Base-by-base conservation (phyloP, 1,140 invertebrate genomes). In the Polypedilum vanderplanki region DNA sequence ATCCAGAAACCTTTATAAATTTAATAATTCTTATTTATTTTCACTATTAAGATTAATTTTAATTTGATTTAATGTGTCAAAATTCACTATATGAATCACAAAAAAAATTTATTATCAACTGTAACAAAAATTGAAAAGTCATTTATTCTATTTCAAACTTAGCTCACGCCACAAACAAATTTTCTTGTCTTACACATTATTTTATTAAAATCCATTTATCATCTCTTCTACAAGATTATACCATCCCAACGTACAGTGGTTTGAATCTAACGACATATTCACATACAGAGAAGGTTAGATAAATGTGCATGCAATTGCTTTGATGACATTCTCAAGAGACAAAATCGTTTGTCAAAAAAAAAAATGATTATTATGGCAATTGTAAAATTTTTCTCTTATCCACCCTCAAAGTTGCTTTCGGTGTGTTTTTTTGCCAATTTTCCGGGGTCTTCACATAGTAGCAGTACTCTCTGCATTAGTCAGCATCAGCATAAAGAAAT, bases 191-290 rank as follows among this genome's bases (percentile, higher is more conserved):
- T 70, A 18, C 46, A 57, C 12, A n/a, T 12, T 12, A 57, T 57
- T 57, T 70, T 70, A 70, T 70, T 70, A 22, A 70, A 70, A 70
- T 70, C 65, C 65, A 70, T 70, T 70, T 70, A 70, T 70, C 65
- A 70, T 70, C 20, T 18, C 18, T 70, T 70, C n/a, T 17, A 33
- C 24, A 33, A 33, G 24, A 33, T 33, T 33, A 33, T n/a, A n/a
- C n/a, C 12, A 57, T 1, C 15, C n/a, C 8, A 12, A 12, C 9
- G 10, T 57, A n/a, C n/a, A 57, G 46, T n/a, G 12, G 8, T 57
- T 57, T 4, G 46, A n/a, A 57, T 57, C 3, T 57, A 57, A 33
- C 24, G 24, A 33, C 5, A 33, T 33, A 1, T 33, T 33, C 24
- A 33, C 24, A 33, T 33, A 5, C 24, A 33, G 24, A 57, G 12